Percentiles rank a stretch among this genome's conserved stretches.
Evolutionary conservation across 1,140 invertebrate species (phyloP).

Genomic region (Sycophila sp.): DNA sequence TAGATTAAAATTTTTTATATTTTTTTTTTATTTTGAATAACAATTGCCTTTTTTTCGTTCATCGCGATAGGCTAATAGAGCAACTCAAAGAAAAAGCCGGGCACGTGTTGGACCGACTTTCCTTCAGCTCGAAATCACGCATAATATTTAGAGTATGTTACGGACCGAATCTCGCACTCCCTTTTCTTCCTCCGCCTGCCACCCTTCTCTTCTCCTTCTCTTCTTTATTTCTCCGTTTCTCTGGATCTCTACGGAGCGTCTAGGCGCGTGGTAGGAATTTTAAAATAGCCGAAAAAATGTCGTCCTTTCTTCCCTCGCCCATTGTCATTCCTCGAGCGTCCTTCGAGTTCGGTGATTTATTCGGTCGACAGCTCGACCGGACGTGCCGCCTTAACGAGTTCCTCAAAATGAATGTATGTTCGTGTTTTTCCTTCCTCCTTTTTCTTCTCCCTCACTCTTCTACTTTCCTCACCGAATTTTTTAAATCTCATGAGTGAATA

Average conservation of each 20-base stretch:
- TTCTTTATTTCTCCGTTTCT: not conserved
- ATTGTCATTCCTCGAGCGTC: constrained; percentile 33
- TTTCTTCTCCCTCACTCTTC: not conserved
- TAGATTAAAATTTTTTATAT: too few species aligned
- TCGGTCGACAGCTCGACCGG: constrained; percentile 27
- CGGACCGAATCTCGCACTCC: too few species aligned
- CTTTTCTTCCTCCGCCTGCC: not conserved
- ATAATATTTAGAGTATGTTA: too few species aligned
- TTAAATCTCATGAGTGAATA: not conserved
- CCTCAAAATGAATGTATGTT: constrained; percentile 22
- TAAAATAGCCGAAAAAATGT: constrained; percentile 16
- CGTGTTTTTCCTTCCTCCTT: not conserved
- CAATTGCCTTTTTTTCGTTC: not conserved
- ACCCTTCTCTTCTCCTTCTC: not conserved
- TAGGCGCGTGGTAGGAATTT: constrained; percentile 26
- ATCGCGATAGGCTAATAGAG: too few species aligned
- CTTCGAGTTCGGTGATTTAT: constrained; percentile 33
- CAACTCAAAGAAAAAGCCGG: too few species aligned
- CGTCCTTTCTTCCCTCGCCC: not conserved
- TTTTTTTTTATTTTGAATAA: too few species aligned
- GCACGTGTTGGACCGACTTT: too few species aligned
- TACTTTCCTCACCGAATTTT: not conserved
- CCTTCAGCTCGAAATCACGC: too few species aligned
- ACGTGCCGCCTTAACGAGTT: constrained; percentile 32
- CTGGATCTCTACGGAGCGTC: not conserved